Evolutionary conservation across 2,113 vertebrate genomes (phyloP).

Genomic region (Dissostichus mawsoni): DNA sequence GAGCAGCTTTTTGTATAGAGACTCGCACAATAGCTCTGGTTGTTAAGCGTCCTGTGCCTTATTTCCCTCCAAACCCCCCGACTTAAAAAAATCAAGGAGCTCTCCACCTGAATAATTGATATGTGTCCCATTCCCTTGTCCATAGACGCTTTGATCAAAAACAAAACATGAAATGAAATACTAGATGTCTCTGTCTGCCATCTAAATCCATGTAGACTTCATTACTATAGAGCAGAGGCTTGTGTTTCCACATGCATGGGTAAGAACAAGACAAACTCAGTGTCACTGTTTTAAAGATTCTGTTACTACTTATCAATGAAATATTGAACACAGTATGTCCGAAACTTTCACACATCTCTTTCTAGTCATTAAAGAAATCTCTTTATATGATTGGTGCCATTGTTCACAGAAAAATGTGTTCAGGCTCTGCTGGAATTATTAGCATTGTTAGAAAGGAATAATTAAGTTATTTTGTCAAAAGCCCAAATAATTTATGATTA

Average conservation of each 20-base stretch:
- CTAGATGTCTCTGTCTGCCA: conserved; percentile 39
- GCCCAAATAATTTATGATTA: conserved; percentile 4
- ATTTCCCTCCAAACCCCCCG: conserved; percentile 46
- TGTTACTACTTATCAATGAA: conserved; percentile 42
- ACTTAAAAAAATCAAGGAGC: conserved; percentile 62
- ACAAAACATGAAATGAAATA: conserved; percentile 56
- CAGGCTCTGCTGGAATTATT: conserved; percentile 6
- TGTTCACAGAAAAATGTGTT: conserved; percentile 15
- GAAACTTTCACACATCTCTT: conserved; percentile 43
- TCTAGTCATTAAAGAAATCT: conserved; percentile 50
- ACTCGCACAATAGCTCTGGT: conserved; percentile 34
- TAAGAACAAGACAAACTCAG: conserved; percentile 30
- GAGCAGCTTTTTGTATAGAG: conserved; percentile 44
- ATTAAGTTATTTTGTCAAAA: neutral
- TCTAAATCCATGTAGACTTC: conserved; percentile 61
- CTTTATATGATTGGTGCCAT: neutral
- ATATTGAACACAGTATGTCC: conserved; percentile 52
- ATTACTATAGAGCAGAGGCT: conserved; percentile 50
- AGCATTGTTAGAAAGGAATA: conserved; percentile 9
- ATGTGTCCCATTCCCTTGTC: conserved; percentile 35
- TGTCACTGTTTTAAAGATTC: conserved; percentile 40
- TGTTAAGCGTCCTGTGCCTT: conserved; percentile 58
- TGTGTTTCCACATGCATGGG: conserved; percentile 22
- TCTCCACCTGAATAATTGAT: conserved; percentile 77
- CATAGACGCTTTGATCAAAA: conserved; percentile 65